These are phyloP conservation scores for Drosophila recens DNA, from an alignment of 2,888 invertebrate genomes.

Conservation along the genomic window DNA sequence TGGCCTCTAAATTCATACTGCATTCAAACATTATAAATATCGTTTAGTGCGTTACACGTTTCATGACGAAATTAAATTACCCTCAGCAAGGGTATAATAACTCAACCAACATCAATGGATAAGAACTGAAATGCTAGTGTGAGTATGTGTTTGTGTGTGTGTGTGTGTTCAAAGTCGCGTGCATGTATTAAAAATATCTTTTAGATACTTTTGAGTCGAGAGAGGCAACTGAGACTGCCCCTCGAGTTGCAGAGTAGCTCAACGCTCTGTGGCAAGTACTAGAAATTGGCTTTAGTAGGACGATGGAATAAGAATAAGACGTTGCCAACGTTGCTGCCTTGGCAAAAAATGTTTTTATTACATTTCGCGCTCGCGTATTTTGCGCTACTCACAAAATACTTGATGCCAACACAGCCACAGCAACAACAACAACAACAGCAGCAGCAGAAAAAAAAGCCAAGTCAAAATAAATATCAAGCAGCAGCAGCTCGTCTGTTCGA, in stretches of 20 bases:
- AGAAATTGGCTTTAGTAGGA: conserved; percentile 67
- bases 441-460: conserved; percentile 41
- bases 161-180: conserved; percentile 51
- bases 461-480: conserved; percentile 72
- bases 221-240: conserved; percentile 13
- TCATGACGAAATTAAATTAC: not conserved
- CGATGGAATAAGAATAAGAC: conserved; percentile 60
- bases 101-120: conserved; percentile 57
- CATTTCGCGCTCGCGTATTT: conserved; percentile 83
- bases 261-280: conserved; percentile 53
- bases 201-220: conserved; percentile 71
- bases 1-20: too few relatives aligned
- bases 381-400: conserved; percentile 79
- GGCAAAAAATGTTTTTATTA: conserved; percentile 84
- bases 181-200: conserved; percentile 81
- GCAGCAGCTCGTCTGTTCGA: conserved; percentile 15
- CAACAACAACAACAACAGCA: conserved; percentile 43
- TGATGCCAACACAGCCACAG: conserved; percentile 67
- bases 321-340: conserved; percentile 50
- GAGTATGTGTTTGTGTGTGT: conserved; percentile 31
- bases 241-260: conserved; percentile 46
- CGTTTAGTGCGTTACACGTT: not conserved
- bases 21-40: too few relatives aligned
- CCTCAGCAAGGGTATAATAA: not conserved
- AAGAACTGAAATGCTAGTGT: conserved; percentile 36